Base-by-base conservation (phyloP, 1,140 invertebrate species). In the Trichogramma pretiosum region DNA sequence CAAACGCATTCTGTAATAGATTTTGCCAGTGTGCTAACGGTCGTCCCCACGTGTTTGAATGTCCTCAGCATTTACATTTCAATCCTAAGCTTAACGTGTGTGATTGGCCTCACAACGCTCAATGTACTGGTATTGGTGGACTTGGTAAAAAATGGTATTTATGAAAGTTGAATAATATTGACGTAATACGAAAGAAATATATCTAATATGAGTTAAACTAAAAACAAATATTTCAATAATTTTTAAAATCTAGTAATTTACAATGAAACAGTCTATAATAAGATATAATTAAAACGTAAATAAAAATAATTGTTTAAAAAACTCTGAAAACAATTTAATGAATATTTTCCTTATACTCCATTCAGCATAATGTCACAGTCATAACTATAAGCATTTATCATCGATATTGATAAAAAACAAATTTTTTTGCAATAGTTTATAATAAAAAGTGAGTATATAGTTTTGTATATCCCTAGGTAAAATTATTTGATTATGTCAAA, bases 21-120 rank as follows among this genome's bases (percentile, higher is more conserved):
- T 42, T 42, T 28, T 42, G 40, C 16, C 24, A 42, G 9, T 42
- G 40, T n/a, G 32, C 26, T 19, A 30, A 42, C 8, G 28, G 40
- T 9, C 16, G 4, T 1, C 4, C 40, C 3, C 30, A 19, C 10
- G 40, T 42, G n/a, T 13, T 42, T 21, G 5, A 2, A 2, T 42
- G 40, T 32, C 40, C 40, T 11, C 11, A 10, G 4, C 8, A 18
- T 3, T n/a, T 42, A 8, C 40, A 42, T 2, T 42, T 42, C 18
- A 42, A 42, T 14, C 5, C n/a, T 5, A 13, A 19, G 7, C 21
- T 32, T 4, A 17, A 42, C 8, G 40, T 42, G 8, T 42, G 40
- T 16, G 40, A 42, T 22, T 42, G 23, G 24, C 40, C 40, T 11
- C 16, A 28, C 24, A 28, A 11, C 5, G 24, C 24, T 28, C 5